phyloP scores from a whole-genome alignment of 2,797 vertebrate genomes.

The Moxostoma hubbsi region DNA sequence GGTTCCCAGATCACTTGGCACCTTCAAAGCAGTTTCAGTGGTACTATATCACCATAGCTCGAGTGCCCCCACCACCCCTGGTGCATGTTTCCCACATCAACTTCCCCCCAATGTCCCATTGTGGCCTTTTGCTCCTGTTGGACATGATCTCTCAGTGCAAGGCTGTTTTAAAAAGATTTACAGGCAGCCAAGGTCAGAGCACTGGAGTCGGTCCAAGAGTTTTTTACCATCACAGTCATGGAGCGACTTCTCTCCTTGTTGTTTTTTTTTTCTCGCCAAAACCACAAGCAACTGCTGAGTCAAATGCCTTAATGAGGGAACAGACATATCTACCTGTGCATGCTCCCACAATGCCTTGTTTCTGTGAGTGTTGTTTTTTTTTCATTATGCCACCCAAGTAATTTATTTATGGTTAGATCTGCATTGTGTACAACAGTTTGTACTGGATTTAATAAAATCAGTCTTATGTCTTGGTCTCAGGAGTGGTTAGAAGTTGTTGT shows the following conservation, averaged over 20 bases:
- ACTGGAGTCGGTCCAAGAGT: constrained; percentile 42
- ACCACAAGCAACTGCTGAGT: constrained; percentile 51
- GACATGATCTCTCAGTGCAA: constrained; percentile 30
- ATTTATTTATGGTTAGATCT: constrained; percentile 76
- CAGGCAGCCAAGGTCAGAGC: constrained; percentile 47
- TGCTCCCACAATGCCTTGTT: constrained; percentile 55
- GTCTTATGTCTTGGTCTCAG: constrained; percentile 71
- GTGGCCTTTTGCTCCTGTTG: constrained; percentile 22
- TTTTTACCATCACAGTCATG: constrained; percentile 41
- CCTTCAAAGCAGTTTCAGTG: constrained; percentile 49
- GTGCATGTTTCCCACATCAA: constrained; percentile 26
- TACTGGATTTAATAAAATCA: constrained; percentile 65
- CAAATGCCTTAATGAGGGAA: constrained; percentile 46
- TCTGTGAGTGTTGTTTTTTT: constrained; percentile 2
- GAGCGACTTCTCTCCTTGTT: not conserved
- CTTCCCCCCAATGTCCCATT: not conserved
- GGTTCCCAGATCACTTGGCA: constrained; percentile 55
- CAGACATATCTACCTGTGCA: constrained; percentile 57
- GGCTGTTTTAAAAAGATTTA: constrained; percentile 48
- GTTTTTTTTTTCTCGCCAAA: constrained; percentile 18
- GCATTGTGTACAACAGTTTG: constrained; percentile 3
- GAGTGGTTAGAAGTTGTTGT: constrained; percentile 43
- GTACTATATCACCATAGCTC: not conserved
- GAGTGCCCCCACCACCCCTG: constrained; percentile 13
- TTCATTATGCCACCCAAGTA: constrained; percentile 62